Evolutionary conservation across 2,797 vertebrate genomes (phyloP), one percentile per base, ranked within the genome.

Genomic region (Anniella stebbinsi): DNA sequence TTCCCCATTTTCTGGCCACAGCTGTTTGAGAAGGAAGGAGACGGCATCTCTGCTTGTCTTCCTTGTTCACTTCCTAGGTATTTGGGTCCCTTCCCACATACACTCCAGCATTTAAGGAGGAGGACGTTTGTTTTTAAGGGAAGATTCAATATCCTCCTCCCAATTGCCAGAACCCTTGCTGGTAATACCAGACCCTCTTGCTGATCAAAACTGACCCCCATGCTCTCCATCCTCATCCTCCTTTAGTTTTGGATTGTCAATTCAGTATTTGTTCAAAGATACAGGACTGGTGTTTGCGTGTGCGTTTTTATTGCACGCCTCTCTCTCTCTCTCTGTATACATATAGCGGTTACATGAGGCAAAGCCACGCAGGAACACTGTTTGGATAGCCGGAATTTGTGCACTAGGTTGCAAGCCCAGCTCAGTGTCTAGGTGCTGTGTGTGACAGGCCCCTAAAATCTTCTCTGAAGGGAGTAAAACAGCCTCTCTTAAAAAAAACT

Each of bases 51-150:
- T 9, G 51, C 2, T 78, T 36, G 51, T 11, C 36, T 90, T 45
- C 60, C 78, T 76, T 3, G 67, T 57, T 75, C 60, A 67, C 60
- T 69, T 77, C 80, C 76, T 73, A 77, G 90, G 73, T 82, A 78
- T 25, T 4, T 10, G 45, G 41, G 63, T 38, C 48, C 25, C 30
- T 73, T 51, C 38, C 75, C 60, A 11, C n/a, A 4, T 57, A 11
- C n/a, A 9, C 72, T 15, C 23, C n/a, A 57, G 75, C 41, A 63
- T 30, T 10, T 41, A 25, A 36, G 57, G 51, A 78, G 48, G 51
- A 78, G 48, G n/a, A 23, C 36, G 21, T 17, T 21, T 45, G 63
- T 8, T 48, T 73, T 2, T 5, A 30, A n/a, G 77, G 38, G 51
- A 25, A 60, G 54, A 36, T 9, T 41, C 67, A 5, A 1, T 54